Conservation (phyloP, 2,888 invertebrate species). For the Plagodis dolabraria region DNA sequence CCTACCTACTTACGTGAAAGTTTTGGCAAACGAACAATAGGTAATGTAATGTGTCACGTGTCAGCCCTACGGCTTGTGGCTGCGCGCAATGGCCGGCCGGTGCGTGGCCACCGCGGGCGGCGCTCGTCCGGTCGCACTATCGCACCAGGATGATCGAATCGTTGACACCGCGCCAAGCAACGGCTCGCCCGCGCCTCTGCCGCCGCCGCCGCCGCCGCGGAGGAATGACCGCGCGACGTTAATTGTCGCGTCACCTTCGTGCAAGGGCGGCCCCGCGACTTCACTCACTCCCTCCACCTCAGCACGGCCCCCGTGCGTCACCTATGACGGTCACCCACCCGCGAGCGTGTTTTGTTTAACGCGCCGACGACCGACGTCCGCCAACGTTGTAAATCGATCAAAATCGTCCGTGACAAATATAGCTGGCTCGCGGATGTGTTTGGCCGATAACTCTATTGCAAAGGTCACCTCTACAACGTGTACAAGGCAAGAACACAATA, state of each 20-base stretch:
- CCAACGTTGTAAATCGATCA: slow-evolving; percentile 30
- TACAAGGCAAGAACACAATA: no score
- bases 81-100: slow-evolving; percentile 48
- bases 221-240: slow-evolving; percentile 79
- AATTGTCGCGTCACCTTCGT: slow-evolving; percentile 81
- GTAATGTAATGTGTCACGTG: slow-evolving; percentile 12
- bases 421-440: slow-evolving; percentile 21
- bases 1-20: neutral
- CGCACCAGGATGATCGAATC: slow-evolving; percentile 78
- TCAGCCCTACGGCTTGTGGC: slow-evolving; percentile 33
- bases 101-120: slow-evolving; percentile 58
- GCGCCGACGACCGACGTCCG: slow-evolving; percentile 23
- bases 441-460: slow-evolving; percentile 5
- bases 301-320: slow-evolving; percentile 49
- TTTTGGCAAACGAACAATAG: neutral
- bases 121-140: slow-evolving; percentile 67
- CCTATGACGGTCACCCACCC: slow-evolving; percentile 61
- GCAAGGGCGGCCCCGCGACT: slow-evolving; percentile 69
- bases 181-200: slow-evolving; percentile 29
- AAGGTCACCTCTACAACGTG: neutral
- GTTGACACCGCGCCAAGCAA: slow-evolving; percentile 76
- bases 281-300: slow-evolving; percentile 43
- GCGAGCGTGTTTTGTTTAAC: slow-evolving; percentile 53
- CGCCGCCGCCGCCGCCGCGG: slow-evolving; percentile 45
- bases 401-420: slow-evolving; percentile 37